Evolutionary conservation across 2,888 invertebrate genomes (phyloP).

Genomic region (Embidobia sp.): DNA sequence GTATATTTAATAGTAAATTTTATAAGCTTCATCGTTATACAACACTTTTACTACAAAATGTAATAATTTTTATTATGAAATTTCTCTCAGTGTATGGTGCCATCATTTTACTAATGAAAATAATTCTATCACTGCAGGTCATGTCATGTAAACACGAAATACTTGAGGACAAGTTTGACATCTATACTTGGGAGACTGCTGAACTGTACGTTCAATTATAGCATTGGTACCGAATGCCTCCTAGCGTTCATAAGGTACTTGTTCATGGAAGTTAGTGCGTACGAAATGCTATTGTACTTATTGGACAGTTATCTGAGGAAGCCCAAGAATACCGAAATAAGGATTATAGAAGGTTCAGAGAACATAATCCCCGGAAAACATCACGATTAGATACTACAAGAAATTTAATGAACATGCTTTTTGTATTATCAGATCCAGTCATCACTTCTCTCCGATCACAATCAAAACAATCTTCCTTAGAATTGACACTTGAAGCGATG

Average conservation of each 20-base stretch:
- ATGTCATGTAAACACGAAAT: neutral
- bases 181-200: neutral
- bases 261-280: slow-evolving; percentile 17
- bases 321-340: slow-evolving; percentile 64
- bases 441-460: slow-evolving; percentile 2
- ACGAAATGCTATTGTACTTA: slow-evolving; percentile 20
- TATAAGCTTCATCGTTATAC: too few species aligned
- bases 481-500: neutral
- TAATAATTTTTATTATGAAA: too few species aligned
- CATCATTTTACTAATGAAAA: too few species aligned
- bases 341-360: slow-evolving; percentile 19
- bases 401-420: slow-evolving; percentile 12
- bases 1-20: too few species aligned
- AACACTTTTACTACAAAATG: too few species aligned
- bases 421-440: slow-evolving; percentile 9
- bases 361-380: slow-evolving; percentile 6
- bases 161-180: slow-evolving; percentile 3
- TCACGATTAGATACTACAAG: neutral
- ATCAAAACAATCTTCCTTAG: neutral
- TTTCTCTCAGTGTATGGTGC: too few species aligned
- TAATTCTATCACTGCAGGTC: too few species aligned
- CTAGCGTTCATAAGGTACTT: slow-evolving; percentile 18
- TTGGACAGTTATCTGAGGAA: slow-evolving; percentile 60
- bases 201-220: slow-evolving; percentile 5
- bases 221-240: slow-evolving; percentile 22